Evolutionary conservation across 2,888 invertebrate species (phyloP).

Genomic region (Cyclophora albipunctata): DNA sequence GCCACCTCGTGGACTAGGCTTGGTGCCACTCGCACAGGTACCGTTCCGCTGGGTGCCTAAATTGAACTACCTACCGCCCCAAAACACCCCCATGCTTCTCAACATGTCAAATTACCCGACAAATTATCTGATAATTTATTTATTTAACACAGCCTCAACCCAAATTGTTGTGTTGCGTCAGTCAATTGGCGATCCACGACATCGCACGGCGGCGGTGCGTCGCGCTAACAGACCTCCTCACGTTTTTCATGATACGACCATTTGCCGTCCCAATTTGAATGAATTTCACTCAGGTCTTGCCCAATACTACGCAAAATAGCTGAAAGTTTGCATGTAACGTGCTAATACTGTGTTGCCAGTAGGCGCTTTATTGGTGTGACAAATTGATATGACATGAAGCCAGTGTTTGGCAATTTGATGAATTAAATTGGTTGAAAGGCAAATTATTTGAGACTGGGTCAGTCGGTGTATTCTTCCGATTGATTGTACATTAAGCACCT

Average conservation of each 20-base stretch:
- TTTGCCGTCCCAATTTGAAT: constrained; percentile 20
- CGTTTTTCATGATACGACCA: constrained; percentile 32
- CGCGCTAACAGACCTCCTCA: constrained; percentile 27
- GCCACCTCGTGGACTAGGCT: too few relatives aligned
- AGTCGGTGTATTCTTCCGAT: too few relatives aligned
- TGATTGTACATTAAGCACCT: too few relatives aligned
- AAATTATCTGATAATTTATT: constrained; percentile 7
- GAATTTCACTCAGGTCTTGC: constrained; percentile 22
- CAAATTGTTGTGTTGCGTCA: constrained; percentile 29
- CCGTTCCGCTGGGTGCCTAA: too few relatives aligned
- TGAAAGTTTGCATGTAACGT: background rate
- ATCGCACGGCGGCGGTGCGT: constrained; percentile 13
- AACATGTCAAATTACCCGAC: too few relatives aligned
- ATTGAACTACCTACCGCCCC: too few relatives aligned
- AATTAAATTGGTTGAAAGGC: too few relatives aligned
- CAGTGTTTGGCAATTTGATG: background rate
- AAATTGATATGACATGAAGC: background rate
- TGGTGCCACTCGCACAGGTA: too few relatives aligned
- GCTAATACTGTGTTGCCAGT: background rate
- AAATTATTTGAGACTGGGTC: too few relatives aligned
- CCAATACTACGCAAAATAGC: background rate
- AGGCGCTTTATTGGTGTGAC: background rate
- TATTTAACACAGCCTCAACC: constrained; percentile 19
- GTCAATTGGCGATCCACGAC: constrained; percentile 32
- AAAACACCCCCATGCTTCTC: too few relatives aligned